Conservation (phyloP, 37 sponge, comb jelly and placozoan species). For the Amphimedon queenslandica region DNA sequence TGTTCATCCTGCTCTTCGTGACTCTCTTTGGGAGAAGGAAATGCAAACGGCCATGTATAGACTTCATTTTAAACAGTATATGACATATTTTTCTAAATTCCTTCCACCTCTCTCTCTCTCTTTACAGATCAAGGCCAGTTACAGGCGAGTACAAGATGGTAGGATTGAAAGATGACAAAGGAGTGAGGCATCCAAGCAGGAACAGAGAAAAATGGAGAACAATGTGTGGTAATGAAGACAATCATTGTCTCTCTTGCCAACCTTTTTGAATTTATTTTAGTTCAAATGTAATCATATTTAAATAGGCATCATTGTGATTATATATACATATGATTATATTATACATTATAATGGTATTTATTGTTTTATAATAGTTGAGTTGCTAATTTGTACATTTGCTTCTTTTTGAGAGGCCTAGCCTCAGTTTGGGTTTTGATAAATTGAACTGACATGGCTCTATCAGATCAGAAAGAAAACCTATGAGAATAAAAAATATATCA, state of each 20-base stretch:
- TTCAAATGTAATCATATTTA: neutral
- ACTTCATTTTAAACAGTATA: constrained; percentile 36
- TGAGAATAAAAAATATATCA: neutral
- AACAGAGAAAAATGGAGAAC: constrained; percentile 26
- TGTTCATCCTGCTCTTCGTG: constrained; percentile 40
- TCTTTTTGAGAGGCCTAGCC: constrained; percentile 67
- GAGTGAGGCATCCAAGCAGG: neutral
- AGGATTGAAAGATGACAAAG: too few species aligned
- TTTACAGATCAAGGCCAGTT: constrained; percentile 1
- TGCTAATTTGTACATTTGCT: constrained; percentile 28
- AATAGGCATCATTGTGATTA: neutral
- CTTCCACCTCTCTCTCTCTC: neutral
- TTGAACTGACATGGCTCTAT: constrained; percentile 20
- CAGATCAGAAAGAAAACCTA: neutral
- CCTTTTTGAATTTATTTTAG: constrained; percentile 13
- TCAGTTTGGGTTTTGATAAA: constrained; percentile 44
- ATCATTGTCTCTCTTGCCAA: constrained; percentile 53
- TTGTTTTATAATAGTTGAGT: neutral
- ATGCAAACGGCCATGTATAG: constrained; percentile 46
- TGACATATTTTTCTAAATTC: neutral
- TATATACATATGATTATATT: neutral
- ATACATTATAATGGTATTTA: neutral
- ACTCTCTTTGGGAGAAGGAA: constrained; percentile 20
- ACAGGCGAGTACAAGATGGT: too few species aligned
- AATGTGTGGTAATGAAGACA: constrained; percentile 41